Percentiles rank a stretch among this genome's conserved stretches.
These are phyloP conservation scores for Synodontis membranacea DNA, from an alignment of 2,113 vertebrate species.

Conservation along the genomic window DNA sequence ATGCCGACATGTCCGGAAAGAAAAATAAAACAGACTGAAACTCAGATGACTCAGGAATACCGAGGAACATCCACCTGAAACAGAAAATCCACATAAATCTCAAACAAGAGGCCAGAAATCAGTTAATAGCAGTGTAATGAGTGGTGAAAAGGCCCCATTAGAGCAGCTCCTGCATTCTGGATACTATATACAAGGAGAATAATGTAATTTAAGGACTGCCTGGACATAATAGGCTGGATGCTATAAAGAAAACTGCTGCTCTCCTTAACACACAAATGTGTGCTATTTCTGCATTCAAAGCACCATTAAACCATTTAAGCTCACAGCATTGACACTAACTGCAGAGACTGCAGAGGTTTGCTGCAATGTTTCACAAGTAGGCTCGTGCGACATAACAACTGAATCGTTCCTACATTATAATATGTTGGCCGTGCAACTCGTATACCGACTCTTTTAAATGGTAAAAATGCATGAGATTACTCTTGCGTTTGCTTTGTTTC, in stretches of 20 bases:
- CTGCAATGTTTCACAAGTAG: conserved; percentile 30
- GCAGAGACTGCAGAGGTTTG: conserved; percentile 28
- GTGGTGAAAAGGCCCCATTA: background rate
- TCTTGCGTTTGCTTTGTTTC: background rate
- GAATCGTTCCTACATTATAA: background rate
- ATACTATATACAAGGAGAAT: background rate
- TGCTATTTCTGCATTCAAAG: conserved; percentile 29
- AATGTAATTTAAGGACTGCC: conserved; percentile 25
- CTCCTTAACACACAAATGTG: conserved; percentile 26
- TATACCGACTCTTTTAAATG: background rate
- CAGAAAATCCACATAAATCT: background rate
- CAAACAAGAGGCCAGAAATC: background rate
- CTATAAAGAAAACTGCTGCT: conserved; percentile 5
- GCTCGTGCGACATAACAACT: conserved; percentile 7
- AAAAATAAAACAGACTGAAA: background rate
- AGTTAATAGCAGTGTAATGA: background rate
- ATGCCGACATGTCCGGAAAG: background rate
- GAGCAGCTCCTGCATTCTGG: background rate
- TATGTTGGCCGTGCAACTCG: background rate
- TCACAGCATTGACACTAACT: conserved; percentile 33
- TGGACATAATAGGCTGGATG: background rate
- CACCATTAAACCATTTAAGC: conserved; percentile 31
- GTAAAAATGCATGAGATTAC: background rate
- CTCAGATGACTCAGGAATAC: background rate
- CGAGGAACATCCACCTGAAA: background rate